Percentiles rank a stretch among this genome's conserved stretches.
phyloP scores from a whole-genome alignment of 2,113 vertebrate species.

The Corythornis cristatus region DNA sequence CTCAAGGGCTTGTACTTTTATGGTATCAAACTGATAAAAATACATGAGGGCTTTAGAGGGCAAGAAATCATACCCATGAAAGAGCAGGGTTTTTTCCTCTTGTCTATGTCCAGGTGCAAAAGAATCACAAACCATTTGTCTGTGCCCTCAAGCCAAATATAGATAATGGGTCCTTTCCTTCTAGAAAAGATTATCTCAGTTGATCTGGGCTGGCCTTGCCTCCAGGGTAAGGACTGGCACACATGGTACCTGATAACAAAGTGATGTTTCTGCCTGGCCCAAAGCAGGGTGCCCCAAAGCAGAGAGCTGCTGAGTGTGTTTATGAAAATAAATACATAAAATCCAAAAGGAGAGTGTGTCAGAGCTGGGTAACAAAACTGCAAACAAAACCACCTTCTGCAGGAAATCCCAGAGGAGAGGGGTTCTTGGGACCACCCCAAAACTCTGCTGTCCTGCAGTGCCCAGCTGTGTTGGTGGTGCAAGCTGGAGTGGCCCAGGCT shows the following conservation, averaged over 20 bases:
- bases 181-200: background rate
- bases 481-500: background rate
- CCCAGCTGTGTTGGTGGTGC: rapidly evolving
- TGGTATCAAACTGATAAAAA: background rate
- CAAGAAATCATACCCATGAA: background rate
- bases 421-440: background rate
- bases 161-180: background rate
- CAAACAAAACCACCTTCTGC: background rate
- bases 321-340: background rate
- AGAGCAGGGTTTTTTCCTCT: background rate
- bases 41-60: background rate
- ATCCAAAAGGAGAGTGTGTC: background rate
- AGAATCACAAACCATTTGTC: background rate
- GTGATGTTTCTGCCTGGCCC: background rate
- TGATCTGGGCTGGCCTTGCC: background rate
- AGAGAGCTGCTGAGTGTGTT: background rate
- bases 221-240: background rate
- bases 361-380: background rate
- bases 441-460: background rate
- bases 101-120: background rate
- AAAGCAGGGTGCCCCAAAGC: background rate
- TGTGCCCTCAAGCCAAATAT: background rate
- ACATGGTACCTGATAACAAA: rapidly evolving
- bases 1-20: background rate
- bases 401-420: background rate